Conservation (phyloP, 2,888 invertebrate genomes). For the Agonopterix arenella region DNA sequence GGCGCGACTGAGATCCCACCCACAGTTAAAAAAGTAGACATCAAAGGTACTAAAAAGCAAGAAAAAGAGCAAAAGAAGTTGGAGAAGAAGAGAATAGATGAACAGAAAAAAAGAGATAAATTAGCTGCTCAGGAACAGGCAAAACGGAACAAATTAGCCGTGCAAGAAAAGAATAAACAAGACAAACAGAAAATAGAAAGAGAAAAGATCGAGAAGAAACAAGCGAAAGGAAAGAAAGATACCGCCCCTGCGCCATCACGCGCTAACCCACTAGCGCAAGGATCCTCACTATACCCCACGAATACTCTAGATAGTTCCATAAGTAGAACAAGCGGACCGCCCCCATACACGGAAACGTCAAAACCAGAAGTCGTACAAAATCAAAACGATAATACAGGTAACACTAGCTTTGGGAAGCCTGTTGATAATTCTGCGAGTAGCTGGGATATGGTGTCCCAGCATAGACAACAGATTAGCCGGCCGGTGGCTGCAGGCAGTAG, state of each 20-base stretch:
- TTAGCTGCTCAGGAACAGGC: conserved; percentile 29
- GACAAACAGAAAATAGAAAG: conserved; percentile 33
- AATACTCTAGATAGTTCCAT: conserved; percentile 63
- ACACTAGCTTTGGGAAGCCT: conserved; percentile 47
- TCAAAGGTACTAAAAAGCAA: conserved; percentile 18
- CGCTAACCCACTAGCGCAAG: conserved; percentile 13
- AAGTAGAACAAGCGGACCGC: conserved; percentile 55
- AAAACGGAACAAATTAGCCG: conserved; percentile 18
- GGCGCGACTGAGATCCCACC: conserved; percentile 20
- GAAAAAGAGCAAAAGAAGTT: conserved; percentile 30
- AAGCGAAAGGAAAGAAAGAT: conserved; percentile 10
- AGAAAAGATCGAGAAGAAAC: conserved; percentile 17
- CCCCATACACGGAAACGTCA: conserved; percentile 41
- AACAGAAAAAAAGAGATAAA: conserved; percentile 38
- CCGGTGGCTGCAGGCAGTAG: conserved; percentile 19
- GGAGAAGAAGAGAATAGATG: conserved; percentile 40
- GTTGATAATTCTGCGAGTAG: conserved; percentile 38
- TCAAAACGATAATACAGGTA: conserved; percentile 33
- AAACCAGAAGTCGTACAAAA: conserved; percentile 21
- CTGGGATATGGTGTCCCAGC: conserved; percentile 74
- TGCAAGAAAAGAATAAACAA: conserved; percentile 32
- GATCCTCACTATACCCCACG: conserved; percentile 7
- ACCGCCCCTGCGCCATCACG: conserved; percentile 10
- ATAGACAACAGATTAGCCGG: conserved; percentile 57
- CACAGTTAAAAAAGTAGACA: conserved; percentile 12